phyloP scores from a whole-genome alignment of 2,797 vertebrate genomes.

The Pitangus sulphuratus region DNA sequence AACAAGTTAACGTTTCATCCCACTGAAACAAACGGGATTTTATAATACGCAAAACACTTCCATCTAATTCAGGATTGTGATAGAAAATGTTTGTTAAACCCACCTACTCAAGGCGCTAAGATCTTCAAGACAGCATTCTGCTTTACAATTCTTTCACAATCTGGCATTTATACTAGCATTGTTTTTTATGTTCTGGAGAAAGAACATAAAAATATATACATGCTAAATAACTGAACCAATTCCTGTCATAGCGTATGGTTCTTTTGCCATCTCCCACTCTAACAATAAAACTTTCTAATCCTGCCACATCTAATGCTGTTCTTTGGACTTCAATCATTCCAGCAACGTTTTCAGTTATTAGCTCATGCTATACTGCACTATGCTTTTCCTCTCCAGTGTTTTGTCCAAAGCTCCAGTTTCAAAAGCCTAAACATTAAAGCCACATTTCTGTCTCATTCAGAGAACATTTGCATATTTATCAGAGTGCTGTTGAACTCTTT shows the following conservation, averaged over 20 bases:
- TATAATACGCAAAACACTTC: neutral
- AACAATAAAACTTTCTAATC: neutral
- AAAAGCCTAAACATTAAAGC: constrained; percentile 13
- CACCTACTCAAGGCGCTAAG: neutral
- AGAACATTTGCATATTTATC: constrained; percentile 35
- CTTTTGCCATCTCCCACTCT: neutral
- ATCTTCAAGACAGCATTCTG: neutral
- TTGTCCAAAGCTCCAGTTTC: constrained; percentile 5
- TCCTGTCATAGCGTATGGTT: neutral
- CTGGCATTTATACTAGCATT: neutral
- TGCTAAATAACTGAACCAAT: neutral
- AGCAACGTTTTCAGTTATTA: neutral
- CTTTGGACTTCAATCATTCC: neutral
- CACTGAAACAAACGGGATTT: neutral
- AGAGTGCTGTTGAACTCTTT: constrained; percentile 22
- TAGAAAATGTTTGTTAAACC: neutral
- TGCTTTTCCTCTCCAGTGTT: neutral
- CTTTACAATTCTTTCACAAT: neutral
- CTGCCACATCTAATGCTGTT: neutral
- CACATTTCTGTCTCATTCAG: constrained; percentile 3
- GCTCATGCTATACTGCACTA: neutral
- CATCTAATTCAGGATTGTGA: neutral
- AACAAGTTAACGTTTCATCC: neutral
- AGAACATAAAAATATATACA: neutral
- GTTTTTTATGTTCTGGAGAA: neutral